A percentile compares a stretch with the other conserved stretches of the same genome.
phyloP scores from a whole-genome alignment of 92 coral and sea anemone species.

The Bergia puertoricense region DNA sequence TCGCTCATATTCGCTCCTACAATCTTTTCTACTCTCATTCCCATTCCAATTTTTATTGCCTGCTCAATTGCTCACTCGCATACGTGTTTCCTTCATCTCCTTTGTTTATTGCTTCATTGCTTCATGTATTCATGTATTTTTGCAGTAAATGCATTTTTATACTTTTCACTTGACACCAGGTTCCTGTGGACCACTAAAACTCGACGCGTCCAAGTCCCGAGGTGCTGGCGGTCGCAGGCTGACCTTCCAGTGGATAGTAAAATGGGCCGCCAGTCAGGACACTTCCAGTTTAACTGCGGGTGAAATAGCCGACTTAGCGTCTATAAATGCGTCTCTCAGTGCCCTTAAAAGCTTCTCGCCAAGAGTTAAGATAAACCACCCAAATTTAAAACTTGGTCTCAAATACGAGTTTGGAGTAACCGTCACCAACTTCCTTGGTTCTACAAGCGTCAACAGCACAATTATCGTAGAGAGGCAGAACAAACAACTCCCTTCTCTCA shows the following conservation, averaged over 20 bases:
- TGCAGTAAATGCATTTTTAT: neutral
- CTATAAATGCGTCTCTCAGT: conserved; percentile 22
- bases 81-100: too few relatives aligned
- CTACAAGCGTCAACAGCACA: conserved; percentile 43
- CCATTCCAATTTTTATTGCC: too few relatives aligned
- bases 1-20: too few relatives aligned
- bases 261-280: conserved; percentile 50
- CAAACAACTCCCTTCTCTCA: conserved; percentile 58
- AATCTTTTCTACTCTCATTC: too few relatives aligned
- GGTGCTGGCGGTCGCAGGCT: conserved; percentile 74
- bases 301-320: conserved; percentile 47
- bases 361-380: neutral
- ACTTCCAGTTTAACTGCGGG: conserved; percentile 25
- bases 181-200: conserved; percentile 50
- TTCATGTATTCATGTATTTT: neutral
- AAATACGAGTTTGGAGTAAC: conserved; percentile 62
- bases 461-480: conserved; percentile 59
- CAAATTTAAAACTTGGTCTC: conserved; percentile 37
- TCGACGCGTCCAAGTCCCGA: conserved; percentile 53
- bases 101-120: too few relatives aligned
- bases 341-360: conserved; percentile 17
- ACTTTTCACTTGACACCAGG: conserved; percentile 43
- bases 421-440: conserved; percentile 67
- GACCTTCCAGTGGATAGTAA: conserved; percentile 55
- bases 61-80: too few relatives aligned